Percentiles rank a stretch among this genome's conserved stretches.
Conservation (phyloP, 1,140 invertebrate species). For the Drosophila lini region DNA sequence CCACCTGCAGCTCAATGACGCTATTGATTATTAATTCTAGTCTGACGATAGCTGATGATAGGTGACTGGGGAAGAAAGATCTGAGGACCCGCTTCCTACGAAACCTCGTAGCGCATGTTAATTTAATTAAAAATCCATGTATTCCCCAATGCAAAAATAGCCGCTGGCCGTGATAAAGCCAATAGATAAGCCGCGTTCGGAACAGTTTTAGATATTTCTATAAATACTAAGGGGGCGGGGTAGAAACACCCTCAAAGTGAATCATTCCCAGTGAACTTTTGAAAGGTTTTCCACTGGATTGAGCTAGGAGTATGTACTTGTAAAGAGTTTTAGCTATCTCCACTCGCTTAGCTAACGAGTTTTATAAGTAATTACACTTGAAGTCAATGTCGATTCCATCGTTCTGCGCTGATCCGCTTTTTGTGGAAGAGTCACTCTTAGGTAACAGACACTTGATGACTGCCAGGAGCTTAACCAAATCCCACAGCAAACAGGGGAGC, state of each 20-base stretch:
- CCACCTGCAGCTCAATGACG: conserved; percentile 31
- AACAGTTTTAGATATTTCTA: conserved; percentile 41
- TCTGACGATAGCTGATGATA: conserved; percentile 30
- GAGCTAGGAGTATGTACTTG: neutral
- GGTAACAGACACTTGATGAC: conserved; percentile 39
- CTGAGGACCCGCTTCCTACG: conserved; percentile 22
- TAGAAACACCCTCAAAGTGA: conserved; percentile 21
- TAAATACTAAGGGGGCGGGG: conserved; percentile 19
- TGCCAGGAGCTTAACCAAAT: conserved; percentile 19
- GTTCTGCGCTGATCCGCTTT: conserved; percentile 34
- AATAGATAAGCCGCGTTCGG: conserved; percentile 14
- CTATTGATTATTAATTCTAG: conserved; percentile 49
- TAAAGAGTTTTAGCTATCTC: conserved; percentile 2
- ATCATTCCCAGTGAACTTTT: conserved; percentile 1
- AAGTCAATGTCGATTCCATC: conserved; percentile 37
- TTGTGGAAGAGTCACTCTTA: conserved; percentile 29
- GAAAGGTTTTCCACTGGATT: neutral
- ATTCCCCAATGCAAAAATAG: conserved; percentile 41
- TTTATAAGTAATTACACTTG: conserved; percentile 36
- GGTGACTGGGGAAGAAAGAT: conserved; percentile 24
- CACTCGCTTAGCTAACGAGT: conserved; percentile 20
- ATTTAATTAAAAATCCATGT: conserved; percentile 63
- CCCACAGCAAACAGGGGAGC: conserved; percentile 22
- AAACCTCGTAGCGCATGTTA: conserved; percentile 37
- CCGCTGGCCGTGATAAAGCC: conserved; percentile 25